These are phyloP conservation scores for Oreortyx pictus DNA, from an alignment of 2,797 vertebrate genomes.

Conservation along the genomic window DNA sequence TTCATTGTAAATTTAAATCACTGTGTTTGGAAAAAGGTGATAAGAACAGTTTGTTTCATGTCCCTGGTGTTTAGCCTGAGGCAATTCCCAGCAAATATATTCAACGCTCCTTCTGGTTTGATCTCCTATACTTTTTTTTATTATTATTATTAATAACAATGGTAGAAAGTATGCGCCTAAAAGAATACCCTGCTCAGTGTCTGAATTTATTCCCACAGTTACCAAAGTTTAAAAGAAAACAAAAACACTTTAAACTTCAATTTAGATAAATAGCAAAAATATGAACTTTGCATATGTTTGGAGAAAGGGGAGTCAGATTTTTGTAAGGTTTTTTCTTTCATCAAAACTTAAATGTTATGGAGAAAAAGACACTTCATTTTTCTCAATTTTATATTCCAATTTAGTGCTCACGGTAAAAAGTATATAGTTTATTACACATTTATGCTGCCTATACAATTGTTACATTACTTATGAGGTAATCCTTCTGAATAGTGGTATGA, in stretches of 20 bases:
- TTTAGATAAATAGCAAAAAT: conserved; percentile 13
- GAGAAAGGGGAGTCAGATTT: background rate
- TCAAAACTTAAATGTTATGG: background rate
- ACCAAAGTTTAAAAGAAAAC: conserved; percentile 23
- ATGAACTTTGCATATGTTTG: background rate
- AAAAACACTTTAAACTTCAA: background rate
- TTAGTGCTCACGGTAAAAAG: background rate
- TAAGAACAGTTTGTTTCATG: conserved; percentile 82
- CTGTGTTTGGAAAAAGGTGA: conserved; percentile 82
- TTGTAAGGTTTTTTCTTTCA: background rate
- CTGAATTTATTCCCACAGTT: conserved; percentile 15
- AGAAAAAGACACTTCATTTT: conserved; percentile 1
- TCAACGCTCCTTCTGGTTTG: conserved; percentile 78
- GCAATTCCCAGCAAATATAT: conserved; percentile 76
- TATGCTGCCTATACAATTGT: background rate
- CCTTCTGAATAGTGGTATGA: background rate
- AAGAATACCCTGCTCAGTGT: conserved; percentile 15
- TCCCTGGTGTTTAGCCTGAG: conserved; percentile 79
- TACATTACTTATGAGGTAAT: background rate
- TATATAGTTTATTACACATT: background rate
- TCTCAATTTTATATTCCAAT: background rate
- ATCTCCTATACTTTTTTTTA: conserved; percentile 64
- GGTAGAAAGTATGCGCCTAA: conserved; percentile 36
- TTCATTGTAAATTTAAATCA: conserved; percentile 83
- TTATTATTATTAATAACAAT: conserved; percentile 66